These are phyloP conservation scores for Caenorhabditis sp. DNA, from an alignment of 2,888 invertebrate species.

Conservation along the genomic window DNA sequence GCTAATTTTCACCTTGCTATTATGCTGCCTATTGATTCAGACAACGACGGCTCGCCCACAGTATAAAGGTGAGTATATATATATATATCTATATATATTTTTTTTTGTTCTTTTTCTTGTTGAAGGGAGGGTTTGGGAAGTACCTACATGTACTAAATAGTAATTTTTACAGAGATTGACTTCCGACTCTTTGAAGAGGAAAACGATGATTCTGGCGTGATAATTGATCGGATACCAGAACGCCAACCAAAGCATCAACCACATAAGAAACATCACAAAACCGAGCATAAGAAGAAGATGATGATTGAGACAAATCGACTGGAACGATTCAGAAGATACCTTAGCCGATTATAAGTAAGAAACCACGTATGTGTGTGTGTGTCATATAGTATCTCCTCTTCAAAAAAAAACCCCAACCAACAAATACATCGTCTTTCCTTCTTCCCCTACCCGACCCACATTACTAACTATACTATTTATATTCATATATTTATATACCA, in stretches of 20 bases:
- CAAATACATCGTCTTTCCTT: not conserved
- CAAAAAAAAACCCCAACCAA: too few species aligned
- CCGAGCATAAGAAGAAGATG: not conserved
- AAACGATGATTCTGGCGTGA: not conserved
- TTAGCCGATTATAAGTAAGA: not conserved
- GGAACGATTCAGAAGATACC: not conserved
- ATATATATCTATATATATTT: too few species aligned
- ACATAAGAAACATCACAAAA: not conserved
- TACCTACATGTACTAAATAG: not conserved
- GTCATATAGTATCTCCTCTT: too few species aligned
- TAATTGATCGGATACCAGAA: not conserved
- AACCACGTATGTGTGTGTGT: too few species aligned
- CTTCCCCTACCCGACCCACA: too few species aligned
- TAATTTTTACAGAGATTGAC: not conserved
- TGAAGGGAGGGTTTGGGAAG: not conserved
- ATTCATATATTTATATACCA: too few species aligned
- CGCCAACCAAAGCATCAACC: not conserved
- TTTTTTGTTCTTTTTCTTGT: too few species aligned
- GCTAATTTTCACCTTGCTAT: not conserved
- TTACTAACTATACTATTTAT: too few species aligned
- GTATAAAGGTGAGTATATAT: not conserved
- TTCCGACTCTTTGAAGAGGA: conserved; percentile 1
- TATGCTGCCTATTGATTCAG: too few species aligned
- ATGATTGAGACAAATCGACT: conserved; percentile 1
- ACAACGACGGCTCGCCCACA: not conserved